phyloP scores from a whole-genome alignment of 1,140 invertebrate genomes.

The Tenebrio molitor region DNA sequence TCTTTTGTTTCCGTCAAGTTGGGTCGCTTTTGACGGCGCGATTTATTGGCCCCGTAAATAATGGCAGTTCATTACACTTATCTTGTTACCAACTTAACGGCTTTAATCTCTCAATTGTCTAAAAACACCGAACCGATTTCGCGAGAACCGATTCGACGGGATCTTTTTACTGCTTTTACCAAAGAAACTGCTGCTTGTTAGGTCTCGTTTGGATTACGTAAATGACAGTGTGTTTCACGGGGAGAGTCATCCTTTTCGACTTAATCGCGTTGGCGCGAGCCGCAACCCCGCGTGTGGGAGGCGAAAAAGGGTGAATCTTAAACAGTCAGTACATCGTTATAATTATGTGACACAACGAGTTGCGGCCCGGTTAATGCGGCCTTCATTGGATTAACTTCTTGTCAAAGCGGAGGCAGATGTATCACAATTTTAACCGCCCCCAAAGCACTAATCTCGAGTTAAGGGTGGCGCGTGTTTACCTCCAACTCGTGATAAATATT shows the following conservation, averaged over 20 bases:
- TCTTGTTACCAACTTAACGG: slow-evolving; percentile 13
- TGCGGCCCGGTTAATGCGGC: neutral
- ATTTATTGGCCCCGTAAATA: no score
- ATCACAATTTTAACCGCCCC: neutral
- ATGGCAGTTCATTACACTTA: no score
- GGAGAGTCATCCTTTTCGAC: neutral
- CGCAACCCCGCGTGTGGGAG: no score
- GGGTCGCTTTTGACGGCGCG: neutral
- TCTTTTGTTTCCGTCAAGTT: neutral
- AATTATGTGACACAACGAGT: slow-evolving; percentile 1
- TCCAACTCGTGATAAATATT: no score
- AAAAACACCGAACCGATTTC: no score
- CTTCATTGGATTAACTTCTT: neutral
- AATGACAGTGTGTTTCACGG: neutral
- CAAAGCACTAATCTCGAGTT: neutral
- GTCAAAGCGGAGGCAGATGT: neutral
- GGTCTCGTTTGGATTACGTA: neutral
- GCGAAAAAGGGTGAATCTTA: slow-evolving; percentile 7
- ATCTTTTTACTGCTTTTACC: neutral
- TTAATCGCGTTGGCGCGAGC: neutral
- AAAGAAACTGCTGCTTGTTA: no score
- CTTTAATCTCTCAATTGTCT: neutral
- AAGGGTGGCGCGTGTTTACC: no score
- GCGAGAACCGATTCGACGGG: no score
- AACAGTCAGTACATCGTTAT: neutral